phyloP scores from a whole-genome alignment of 2,888 invertebrate genomes.

The Arrhopalites spinosus region DNA sequence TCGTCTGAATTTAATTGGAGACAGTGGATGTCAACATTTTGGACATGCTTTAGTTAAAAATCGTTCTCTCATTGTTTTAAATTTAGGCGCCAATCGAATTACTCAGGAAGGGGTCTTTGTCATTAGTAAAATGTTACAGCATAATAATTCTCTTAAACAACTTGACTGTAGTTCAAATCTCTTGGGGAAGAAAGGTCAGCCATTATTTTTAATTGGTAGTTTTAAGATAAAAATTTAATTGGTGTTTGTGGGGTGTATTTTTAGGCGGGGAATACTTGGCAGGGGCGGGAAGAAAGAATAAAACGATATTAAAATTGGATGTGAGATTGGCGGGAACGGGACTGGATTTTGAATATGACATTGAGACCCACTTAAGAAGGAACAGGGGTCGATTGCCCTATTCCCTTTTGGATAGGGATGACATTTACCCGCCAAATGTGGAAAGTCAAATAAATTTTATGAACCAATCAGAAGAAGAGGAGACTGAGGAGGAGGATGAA shows the following conservation, averaged over 20 bases:
- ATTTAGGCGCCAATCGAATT: conserved; percentile 49
- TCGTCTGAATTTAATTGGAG: conserved; percentile 48
- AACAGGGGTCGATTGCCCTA: conserved; percentile 36
- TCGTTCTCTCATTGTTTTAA: conserved; percentile 37
- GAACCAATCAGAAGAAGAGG: too few relatives aligned
- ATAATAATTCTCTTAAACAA: conserved; percentile 48
- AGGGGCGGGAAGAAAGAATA: conserved; percentile 45
- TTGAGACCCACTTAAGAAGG: conserved; percentile 42
- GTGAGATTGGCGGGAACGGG: conserved; percentile 45
- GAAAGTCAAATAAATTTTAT: too few relatives aligned
- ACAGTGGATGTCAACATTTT: conserved; percentile 50
- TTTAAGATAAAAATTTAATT: too few relatives aligned
- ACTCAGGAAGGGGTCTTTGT: conserved; percentile 45
- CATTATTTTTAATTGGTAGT: too few relatives aligned
- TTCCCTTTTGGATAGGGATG: conserved; percentile 46
- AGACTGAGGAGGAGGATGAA: too few relatives aligned
- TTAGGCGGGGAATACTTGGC: conserved; percentile 50
- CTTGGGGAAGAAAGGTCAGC: conserved; percentile 47
- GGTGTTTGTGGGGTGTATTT: too few relatives aligned
- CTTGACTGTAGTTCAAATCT: conserved; percentile 53
- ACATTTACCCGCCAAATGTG: conserved; percentile 38
- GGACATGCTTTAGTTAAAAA: conserved; percentile 51
- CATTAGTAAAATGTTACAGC: conserved; percentile 53
- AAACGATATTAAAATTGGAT: conserved; percentile 47
- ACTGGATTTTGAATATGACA: conserved; percentile 48